Percentiles rank a stretch among this genome's conserved stretches.
These are phyloP conservation scores for Agraylea sexmaculata DNA, from an alignment of 1,140 invertebrate species.

Conservation along the genomic window DNA sequence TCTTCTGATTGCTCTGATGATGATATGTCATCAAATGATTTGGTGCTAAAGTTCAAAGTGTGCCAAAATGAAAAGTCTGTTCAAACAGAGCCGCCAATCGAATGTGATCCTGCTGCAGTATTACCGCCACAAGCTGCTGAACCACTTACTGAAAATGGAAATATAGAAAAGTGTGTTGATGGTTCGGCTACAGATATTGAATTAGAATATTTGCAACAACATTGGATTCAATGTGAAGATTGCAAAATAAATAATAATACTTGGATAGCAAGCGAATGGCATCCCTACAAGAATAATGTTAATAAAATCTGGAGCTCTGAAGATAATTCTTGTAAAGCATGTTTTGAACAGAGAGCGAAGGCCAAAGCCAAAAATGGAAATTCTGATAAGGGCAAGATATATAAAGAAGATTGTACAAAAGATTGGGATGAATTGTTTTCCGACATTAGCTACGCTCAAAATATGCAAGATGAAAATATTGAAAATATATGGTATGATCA, in stretches of 20 bases:
- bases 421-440: slow-evolving; percentile 41
- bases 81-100: slow-evolving; percentile 36
- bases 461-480: slow-evolving; percentile 20
- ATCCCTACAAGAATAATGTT: slow-evolving; percentile 10
- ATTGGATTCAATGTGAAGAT: slow-evolving; percentile 20
- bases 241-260: slow-evolving; percentile 15
- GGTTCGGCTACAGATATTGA: slow-evolving; percentile 10
- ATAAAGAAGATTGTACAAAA: slow-evolving; percentile 24
- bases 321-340: slow-evolving; percentile 23
- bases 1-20: slow-evolving; percentile 30
- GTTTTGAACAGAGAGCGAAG: slow-evolving; percentile 17
- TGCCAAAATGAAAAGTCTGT: slow-evolving; percentile 37
- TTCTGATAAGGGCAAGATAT: slow-evolving; percentile 17
- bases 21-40: slow-evolving; percentile 30
- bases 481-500: slow-evolving; percentile 17
- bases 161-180: slow-evolving; percentile 3
- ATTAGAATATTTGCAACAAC: slow-evolving; percentile 11
- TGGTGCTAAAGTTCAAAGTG: slow-evolving; percentile 39
- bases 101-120: background rate
- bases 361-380: slow-evolving; percentile 14
- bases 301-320: slow-evolving; percentile 18
- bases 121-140: background rate
- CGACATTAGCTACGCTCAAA: slow-evolving; percentile 36
- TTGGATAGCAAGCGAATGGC: slow-evolving; percentile 9
- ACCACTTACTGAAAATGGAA: background rate